Evolutionary conservation across 1,140 invertebrate species (phyloP), one percentile per base, ranked within the genome.

Genomic region (Drosophila orosa): DNA sequence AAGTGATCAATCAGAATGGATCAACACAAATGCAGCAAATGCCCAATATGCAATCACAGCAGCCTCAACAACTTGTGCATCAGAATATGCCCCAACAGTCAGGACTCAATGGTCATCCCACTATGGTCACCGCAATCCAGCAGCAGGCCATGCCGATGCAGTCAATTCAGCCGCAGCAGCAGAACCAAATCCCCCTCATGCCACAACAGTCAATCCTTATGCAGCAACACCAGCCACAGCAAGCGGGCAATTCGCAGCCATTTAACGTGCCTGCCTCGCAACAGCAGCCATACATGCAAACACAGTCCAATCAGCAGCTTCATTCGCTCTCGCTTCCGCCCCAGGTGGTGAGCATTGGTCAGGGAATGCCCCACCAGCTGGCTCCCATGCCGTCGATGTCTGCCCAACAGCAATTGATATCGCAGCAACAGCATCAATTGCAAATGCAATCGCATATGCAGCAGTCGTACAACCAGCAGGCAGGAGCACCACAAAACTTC

Each of bases 401-500:
- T n/a, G 47, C 74, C 19, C 60, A 79, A 22, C 86, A 91, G 56
- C 80, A 86, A 29, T 17, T 84, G n/a, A 37, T 80, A 3, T 50
- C 57, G 33, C 82, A 91, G 40, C 73, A 90, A 24, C 86, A 90
- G 37, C 72, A 75, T 9, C 71, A 67, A 37, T 31, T 83, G 50
- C 89, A 83, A 59, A 54, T 82, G 44, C 87, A 87, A 40, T 42
- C 76, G 8, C 61, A 87, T 48, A 52, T 82, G 56, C 86, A 79
- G 37, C 79, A 78, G 7, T 68, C 85, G 31, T 83, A 86, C 50
- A 80, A 69, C 47, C 86, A 90, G 50, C 86, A 90, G 39, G 24
- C 44, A 19, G 68, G 50, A 17, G 52, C 83, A 39, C 54, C 67
- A 40, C 76, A 58, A 60, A 82, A 47, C 37, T 86, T 77, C 17